Conservation (phyloP, 1,140 invertebrate genomes). For the Rhopalosiphum maidis region DNA sequence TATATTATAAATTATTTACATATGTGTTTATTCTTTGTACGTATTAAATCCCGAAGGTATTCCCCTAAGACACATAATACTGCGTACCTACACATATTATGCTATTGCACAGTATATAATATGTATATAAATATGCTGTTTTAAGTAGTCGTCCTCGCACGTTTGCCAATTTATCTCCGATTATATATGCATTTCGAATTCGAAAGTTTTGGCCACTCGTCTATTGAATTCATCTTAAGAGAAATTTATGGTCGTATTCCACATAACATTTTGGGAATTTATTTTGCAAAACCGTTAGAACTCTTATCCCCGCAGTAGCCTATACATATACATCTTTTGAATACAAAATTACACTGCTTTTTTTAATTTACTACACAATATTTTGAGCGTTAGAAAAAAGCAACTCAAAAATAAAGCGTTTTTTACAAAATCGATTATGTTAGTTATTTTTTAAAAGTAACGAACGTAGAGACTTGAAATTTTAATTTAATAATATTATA, state of each 20-base stretch:
- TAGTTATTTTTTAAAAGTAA: background rate
- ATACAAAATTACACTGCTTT: background rate
- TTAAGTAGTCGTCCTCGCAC: background rate
- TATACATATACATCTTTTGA: background rate
- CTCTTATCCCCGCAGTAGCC: background rate
- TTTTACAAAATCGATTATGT: background rate
- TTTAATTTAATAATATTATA: background rate
- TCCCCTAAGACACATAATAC: background rate
- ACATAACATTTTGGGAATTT: background rate
- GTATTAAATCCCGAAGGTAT: background rate
- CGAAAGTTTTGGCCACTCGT: background rate
- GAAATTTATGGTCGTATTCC: background rate
- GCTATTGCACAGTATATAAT: background rate
- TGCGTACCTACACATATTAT: background rate
- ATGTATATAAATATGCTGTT: slow-evolving; percentile 1
- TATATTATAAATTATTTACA: slow-evolving; percentile 17
- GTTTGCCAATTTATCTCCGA: background rate
- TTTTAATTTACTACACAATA: background rate
- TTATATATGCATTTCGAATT: background rate
- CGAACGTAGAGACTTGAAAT: background rate
- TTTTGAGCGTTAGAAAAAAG: background rate
- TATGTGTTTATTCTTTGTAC: background rate
- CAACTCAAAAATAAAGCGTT: background rate
- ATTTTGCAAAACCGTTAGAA: background rate
- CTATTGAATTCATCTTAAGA: background rate